phyloP scores from a whole-genome alignment of 2,113 vertebrate species.

The Otolemur garnettii region DNA sequence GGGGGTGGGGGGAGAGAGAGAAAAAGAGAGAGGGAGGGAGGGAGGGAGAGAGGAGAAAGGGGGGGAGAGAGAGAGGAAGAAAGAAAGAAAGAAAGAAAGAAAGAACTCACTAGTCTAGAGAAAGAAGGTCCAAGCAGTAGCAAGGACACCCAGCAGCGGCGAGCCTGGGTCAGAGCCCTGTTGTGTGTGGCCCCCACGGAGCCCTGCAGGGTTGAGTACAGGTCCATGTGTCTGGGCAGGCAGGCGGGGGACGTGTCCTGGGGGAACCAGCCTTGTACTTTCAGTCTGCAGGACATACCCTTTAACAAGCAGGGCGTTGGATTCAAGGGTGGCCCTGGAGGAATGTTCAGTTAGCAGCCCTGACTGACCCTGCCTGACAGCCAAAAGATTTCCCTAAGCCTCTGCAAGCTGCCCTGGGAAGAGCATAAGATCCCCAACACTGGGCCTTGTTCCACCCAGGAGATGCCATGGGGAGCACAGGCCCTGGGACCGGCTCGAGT shows the following conservation, averaged over 20 bases:
- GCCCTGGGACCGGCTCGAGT: neutral
- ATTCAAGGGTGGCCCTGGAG: neutral
- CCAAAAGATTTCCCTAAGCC: neutral
- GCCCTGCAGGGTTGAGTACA: neutral
- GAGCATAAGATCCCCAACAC: neutral
- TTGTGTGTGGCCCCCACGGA: accelerated
- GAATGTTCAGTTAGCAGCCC: neutral
- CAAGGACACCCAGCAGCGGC: accelerated
- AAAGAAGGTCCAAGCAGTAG: neutral
- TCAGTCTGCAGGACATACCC: neutral
- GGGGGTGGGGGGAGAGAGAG: too few relatives aligned
- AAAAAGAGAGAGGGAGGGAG: too few relatives aligned
- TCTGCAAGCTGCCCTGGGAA: neutral
- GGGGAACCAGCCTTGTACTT: neutral
- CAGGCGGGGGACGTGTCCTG: neutral
- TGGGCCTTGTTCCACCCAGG: neutral
- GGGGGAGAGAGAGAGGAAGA: too few relatives aligned
- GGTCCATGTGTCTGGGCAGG: neutral
- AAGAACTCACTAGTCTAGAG: neutral
- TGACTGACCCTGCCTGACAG: accelerated
- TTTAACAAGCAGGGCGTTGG: neutral
- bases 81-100: too few relatives aligned
- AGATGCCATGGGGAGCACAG: accelerated
- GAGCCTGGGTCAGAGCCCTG: accelerated
- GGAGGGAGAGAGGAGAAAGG: too few relatives aligned